Base-by-base conservation (phyloP, 2,113 vertebrate species). In the Amazona vittata region DNA sequence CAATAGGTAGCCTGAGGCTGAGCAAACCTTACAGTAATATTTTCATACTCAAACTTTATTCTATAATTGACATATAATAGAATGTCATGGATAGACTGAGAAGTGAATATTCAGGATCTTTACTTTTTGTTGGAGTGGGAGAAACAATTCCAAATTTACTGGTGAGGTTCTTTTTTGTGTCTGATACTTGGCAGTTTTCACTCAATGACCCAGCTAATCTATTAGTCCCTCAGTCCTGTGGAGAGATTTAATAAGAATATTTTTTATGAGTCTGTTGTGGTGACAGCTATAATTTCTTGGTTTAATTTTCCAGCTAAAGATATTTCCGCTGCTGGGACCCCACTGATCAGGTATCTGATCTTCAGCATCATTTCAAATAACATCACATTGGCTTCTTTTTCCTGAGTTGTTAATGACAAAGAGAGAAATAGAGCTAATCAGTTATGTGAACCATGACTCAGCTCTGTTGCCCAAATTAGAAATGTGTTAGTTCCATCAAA, bases 391-490 rank as follows among this genome's bases (percentile, higher is more conserved):
- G 7, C 12, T 89, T 57, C 63, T 80, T 77, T 77, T 31, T 64
- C 64, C 50, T 15, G n/a, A 75, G 28, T 12, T 75, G 60, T 71
- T 75, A 95, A 86, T 68, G 91, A 84, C 55, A 63, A 41, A 84
- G 74, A 67, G 60, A 92, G 69, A 90, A 84, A 83, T 20, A 78
- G 22, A 12, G 13, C 33, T 68, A 16, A 89, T 67, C 65, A 39
- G 50, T 55, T 92, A 46, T 31, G 43, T 68, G 95, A 95, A 57
- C 50, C 49, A 14, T 89, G 91, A 94, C 86, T 95, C 83, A 78
- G 89, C 69, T 81, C 46, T 86, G 39, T 33, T 75, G 68, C 69
- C 57, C 65, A 76, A 78, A 86, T 84, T 89, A 92, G 64, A 71
- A 89, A 18, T 21, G 33, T 47, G 26, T 86, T 84, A 31, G 46